Evolutionary conservation across 2,888 invertebrate genomes (phyloP).

Genomic region (Noctua fimbriata): DNA sequence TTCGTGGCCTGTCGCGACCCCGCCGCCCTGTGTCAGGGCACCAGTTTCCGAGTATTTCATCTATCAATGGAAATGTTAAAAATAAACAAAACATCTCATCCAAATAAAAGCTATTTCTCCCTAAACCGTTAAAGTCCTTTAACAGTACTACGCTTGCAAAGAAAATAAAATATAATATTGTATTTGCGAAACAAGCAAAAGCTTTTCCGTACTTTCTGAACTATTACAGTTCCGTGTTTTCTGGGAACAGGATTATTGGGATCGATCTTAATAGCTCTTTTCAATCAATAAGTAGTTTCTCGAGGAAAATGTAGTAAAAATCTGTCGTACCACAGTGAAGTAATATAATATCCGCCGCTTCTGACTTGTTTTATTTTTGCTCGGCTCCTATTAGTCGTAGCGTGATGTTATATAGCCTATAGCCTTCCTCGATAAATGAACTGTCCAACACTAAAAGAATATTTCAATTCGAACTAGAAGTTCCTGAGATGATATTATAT

Average conservation of each 20-base stretch:
- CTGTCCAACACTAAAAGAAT: too few species aligned
- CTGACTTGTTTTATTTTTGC: too few species aligned
- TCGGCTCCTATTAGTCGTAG: too few species aligned
- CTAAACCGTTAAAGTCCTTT: not conserved
- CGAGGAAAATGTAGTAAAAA: not conserved
- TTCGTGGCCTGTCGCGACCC: too few species aligned
- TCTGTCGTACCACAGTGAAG: not conserved
- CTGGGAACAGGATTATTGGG: not conserved
- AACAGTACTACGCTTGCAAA: not conserved
- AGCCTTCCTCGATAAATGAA: too few species aligned
- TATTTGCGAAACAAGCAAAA: constrained; percentile 45
- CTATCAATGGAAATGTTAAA: not conserved
- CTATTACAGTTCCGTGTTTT: constrained; percentile 18
- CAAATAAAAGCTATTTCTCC: constrained; percentile 4
- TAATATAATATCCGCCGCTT: not conserved
- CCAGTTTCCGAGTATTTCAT: not conserved
- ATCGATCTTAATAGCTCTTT: constrained; percentile 10
- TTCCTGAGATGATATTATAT: too few species aligned
- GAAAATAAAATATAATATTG: constrained; percentile 27
- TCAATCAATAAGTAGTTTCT: not conserved
- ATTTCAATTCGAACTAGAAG: too few species aligned
- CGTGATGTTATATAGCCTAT: too few species aligned
- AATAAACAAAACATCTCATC: constrained; percentile 1
- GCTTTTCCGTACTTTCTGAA: constrained; percentile 40
- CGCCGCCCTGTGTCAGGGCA: too few species aligned